Percentiles rank a stretch among this genome's conserved stretches.
Conservation (phyloP, 2,113 vertebrate species). For the Diglossa brunneiventris region DNA sequence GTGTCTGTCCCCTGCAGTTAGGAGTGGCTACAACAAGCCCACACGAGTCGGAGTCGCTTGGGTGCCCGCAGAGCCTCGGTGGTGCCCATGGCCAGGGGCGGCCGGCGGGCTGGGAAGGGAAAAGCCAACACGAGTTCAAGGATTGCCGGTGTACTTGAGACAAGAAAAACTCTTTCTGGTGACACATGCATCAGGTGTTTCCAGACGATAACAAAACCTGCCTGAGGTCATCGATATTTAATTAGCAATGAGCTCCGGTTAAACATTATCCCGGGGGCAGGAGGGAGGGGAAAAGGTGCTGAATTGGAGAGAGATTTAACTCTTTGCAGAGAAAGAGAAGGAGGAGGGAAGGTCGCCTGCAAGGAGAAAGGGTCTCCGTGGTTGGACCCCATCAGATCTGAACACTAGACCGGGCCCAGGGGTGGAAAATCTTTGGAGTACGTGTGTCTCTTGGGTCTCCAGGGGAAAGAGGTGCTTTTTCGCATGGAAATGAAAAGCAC, state of each 20-base stretch:
- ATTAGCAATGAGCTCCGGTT: conserved; percentile 54
- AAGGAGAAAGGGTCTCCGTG: neutral
- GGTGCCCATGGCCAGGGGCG: neutral
- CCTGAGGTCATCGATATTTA: conserved; percentile 67
- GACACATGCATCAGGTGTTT: conserved; percentile 69
- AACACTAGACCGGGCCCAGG: neutral
- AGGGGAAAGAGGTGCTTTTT: neutral
- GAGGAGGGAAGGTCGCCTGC: neutral
- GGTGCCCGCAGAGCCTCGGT: neutral
- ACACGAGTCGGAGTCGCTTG: fast-evolving
- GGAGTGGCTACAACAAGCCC: neutral
- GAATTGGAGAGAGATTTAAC: conserved; percentile 37
- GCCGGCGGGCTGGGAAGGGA: neutral
- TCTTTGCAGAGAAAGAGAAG: neutral
- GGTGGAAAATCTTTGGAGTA: neutral
- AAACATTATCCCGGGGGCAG: conserved; percentile 52
- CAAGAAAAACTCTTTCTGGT: conserved; percentile 44
- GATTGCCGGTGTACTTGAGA: conserved; percentile 38
- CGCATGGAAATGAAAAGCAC: neutral
- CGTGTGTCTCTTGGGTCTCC: fast-evolving
- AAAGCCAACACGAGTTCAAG: conserved; percentile 19
- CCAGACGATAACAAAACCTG: conserved; percentile 62
- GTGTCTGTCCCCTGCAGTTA: neutral
- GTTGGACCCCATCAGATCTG: neutral
- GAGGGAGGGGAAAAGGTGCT: conserved; percentile 10